Conservation (phyloP, 2,797 vertebrate genomes). For the Gobionotothen gibberifrons region DNA sequence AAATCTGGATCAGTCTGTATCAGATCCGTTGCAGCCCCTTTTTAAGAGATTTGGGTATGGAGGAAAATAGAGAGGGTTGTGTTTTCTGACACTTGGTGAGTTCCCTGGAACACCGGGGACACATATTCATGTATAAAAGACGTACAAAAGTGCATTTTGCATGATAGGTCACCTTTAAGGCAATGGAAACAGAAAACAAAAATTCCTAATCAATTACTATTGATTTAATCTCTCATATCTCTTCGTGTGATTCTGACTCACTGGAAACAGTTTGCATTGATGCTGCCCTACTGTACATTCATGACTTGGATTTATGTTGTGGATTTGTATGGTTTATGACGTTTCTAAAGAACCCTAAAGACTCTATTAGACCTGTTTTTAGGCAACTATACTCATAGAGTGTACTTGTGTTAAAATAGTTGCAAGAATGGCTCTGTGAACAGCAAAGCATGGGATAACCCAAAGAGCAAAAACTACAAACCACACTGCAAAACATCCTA, state of each 20-base stretch:
- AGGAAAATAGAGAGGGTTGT: too few relatives aligned
- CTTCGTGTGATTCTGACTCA: conserved; percentile 43
- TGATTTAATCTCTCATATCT: conserved; percentile 29
- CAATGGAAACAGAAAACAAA: conserved; percentile 2
- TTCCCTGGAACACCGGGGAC: too few relatives aligned
- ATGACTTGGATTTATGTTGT: conserved; percentile 26
- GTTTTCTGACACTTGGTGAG: too few relatives aligned
- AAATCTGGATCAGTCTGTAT: too few relatives aligned
- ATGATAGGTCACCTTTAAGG: too few relatives aligned
- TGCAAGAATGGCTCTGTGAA: neutral
- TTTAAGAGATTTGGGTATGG: too few relatives aligned
- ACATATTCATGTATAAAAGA: too few relatives aligned
- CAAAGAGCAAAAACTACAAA: too few relatives aligned
- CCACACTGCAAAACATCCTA: too few relatives aligned
- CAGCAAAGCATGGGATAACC: too few relatives aligned
- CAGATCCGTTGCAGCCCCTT: too few relatives aligned
- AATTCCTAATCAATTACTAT: conserved; percentile 26
- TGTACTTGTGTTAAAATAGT: neutral
- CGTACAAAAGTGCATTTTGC: too few relatives aligned
- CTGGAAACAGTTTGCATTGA: conserved; percentile 5
- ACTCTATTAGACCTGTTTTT: neutral
- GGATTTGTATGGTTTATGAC: neutral
- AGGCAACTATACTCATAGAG: neutral
- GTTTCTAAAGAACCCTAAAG: neutral
- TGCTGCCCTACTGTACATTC: neutral